Evolutionary conservation across 2,888 invertebrate genomes (phyloP), one percentile per base, ranked within the genome.

Genomic region (Tiliacea aurago): DNA sequence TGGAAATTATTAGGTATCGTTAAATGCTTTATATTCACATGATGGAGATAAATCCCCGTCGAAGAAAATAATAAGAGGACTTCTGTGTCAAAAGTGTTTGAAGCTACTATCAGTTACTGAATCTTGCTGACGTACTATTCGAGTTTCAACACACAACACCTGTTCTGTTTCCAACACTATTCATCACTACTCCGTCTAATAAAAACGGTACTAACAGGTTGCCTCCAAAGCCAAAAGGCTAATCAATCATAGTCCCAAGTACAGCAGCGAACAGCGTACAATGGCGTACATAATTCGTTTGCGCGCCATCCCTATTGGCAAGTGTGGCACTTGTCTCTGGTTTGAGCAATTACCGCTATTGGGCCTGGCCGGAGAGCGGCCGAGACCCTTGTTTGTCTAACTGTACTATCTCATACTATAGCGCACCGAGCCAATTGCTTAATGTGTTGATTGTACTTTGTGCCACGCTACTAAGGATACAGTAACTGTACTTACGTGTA

Each of bases 291-390:
- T 72, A 72, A 69, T 65, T 64, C 69, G 62, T 37, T 81, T 75
- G 72, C 70, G 79, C 53, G 86, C 68, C 87, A 86, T 72, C 82
- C 75, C 84, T 85, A 78, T 41, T 55, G 53, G 62, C 61, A 72
- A 83, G 73, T 76, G 77, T 62, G 82, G 76, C 74, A 75, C 70
- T 84, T 72, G 78, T 76, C 84, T 86, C 75, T 78, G 90, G 89
- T 89, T 88, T 85, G 87, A 89, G 88, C 91, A 93, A 93, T 93
- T 91, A 93, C 91, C 90, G 88, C 90, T 90, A 90, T 88, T 86
- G 88, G 88, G 86, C 76, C 89, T 87, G 89, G 89, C 89, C 59
- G 74, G 73, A 62, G 70, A 83, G 70, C 79, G 79, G 80, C 67
- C 79, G 77, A 73, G 74, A 63, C 75, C 74, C 85, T 83, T 89